Conservation (phyloP, 2,797 vertebrate species). For the Gadopsis bispinosus region DNA sequence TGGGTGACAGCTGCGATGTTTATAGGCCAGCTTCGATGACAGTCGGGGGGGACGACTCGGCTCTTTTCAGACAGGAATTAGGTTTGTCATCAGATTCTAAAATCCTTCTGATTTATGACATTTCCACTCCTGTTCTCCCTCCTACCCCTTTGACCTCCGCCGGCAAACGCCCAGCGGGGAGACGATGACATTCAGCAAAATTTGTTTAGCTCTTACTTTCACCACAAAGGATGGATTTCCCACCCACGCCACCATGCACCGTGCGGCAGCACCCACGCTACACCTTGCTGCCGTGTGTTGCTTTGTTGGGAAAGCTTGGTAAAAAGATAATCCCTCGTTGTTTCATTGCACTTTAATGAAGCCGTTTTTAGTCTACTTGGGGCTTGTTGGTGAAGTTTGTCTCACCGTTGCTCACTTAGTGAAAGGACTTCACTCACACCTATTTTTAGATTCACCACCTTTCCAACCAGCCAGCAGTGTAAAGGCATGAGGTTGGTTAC, state of each 20-base stretch:
- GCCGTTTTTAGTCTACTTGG: neutral
- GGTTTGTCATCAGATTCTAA: constrained; percentile 94
- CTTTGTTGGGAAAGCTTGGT: neutral
- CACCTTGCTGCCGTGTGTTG: neutral
- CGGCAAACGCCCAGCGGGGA: constrained; percentile 72
- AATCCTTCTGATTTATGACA: constrained; percentile 91
- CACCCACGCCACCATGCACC: neutral
- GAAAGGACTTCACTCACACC: constrained; percentile 13
- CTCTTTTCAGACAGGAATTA: constrained; percentile 90
- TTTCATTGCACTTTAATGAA: constrained; percentile 19
- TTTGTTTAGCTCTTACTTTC: constrained; percentile 83
- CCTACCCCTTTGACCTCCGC: constrained; percentile 75
- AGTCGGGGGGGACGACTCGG: constrained; percentile 85
- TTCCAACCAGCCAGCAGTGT: neutral
- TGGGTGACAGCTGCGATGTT: constrained; percentile 95
- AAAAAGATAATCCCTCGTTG: neutral
- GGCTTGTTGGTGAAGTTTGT: neutral
- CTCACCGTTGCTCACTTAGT: constrained; percentile 1
- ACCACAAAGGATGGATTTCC: constrained; percentile 66
- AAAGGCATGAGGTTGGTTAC: neutral
- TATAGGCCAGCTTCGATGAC: constrained; percentile 91
- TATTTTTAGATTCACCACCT: constrained; percentile 41
- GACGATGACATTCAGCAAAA: constrained; percentile 80
- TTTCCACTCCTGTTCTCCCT: constrained; percentile 81
- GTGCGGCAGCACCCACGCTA: neutral